A percentile compares a stretch with the other conserved stretches of the same genome.
These are phyloP conservation scores for Scophthalmus maximus DNA, from an alignment of 2,113 vertebrate species.

Conservation along the genomic window DNA sequence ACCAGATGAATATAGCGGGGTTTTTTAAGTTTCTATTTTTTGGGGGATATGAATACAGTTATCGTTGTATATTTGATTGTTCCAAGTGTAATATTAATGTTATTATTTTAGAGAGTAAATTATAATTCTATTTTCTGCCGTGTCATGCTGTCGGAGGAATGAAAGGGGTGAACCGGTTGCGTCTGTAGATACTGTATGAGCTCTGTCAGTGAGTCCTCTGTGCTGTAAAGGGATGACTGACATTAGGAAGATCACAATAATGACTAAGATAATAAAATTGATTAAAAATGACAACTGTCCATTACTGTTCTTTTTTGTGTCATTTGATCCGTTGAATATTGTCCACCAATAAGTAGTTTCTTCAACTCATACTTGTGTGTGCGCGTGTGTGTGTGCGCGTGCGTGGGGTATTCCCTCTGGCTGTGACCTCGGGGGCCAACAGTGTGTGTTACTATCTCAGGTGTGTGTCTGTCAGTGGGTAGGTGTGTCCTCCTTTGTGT, in stretches of 20 bases:
- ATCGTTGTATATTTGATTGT: slow-evolving; percentile 66
- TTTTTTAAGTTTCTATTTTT: slow-evolving; percentile 13
- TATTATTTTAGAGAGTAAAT: slow-evolving; percentile 75
- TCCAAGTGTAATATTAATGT: slow-evolving; percentile 61
- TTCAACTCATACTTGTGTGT: too few species aligned
- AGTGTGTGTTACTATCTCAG: slow-evolving; percentile 69
- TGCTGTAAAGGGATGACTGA: slow-evolving; percentile 59
- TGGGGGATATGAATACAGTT: slow-evolving; percentile 42
- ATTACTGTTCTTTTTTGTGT: background rate
- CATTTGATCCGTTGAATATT: background rate
- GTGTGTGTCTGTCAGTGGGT: slow-evolving; percentile 57
- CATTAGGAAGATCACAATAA: slow-evolving; percentile 23
- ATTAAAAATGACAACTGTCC: background rate
- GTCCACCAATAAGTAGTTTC: too few species aligned
- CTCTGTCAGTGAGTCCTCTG: slow-evolving; percentile 22
- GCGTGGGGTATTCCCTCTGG: slow-evolving; percentile 34
- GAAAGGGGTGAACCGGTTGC: slow-evolving; percentile 22
- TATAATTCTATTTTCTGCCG: slow-evolving; percentile 76
- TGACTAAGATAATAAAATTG: slow-evolving; percentile 52
- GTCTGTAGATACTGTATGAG: slow-evolving; percentile 16
- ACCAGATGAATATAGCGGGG: slow-evolving; percentile 31
- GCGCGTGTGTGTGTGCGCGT: background rate
- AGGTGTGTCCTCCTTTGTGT: slow-evolving; percentile 34
- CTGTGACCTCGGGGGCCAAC: slow-evolving; percentile 38
- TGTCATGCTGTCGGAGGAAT: slow-evolving; percentile 32